Evolutionary conservation across 2,797 vertebrate species (phyloP).

Genomic region (Artibeus jamaicensis): DNA sequence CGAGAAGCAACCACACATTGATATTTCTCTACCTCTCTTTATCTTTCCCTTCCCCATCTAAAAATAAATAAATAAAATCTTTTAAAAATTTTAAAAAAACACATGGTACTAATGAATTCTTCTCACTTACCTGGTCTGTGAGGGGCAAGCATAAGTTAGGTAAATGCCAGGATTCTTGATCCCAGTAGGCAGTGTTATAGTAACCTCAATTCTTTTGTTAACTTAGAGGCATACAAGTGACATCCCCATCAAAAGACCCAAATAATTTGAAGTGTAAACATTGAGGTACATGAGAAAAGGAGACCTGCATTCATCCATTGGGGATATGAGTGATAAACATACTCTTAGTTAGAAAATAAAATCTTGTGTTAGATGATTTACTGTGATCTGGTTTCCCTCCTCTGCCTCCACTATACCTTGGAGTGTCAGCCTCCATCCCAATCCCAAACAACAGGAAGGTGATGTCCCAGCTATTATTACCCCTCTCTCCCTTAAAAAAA

Average conservation of each 20-base stretch:
- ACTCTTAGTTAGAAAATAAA: conserved; percentile 39
- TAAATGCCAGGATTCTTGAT: neutral
- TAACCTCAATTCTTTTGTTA: neutral
- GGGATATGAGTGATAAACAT: neutral
- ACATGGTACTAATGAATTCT: neutral
- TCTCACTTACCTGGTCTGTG: neutral
- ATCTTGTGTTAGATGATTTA: neutral
- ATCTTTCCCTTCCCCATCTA: too few relatives aligned
- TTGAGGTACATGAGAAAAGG: neutral
- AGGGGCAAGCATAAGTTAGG: neutral
- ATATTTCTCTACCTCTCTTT: too few relatives aligned
- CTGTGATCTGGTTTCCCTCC: neutral
- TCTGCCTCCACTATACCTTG: neutral
- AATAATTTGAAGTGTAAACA: neutral
- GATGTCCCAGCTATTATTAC: neutral
- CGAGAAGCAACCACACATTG: too few relatives aligned
- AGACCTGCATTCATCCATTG: neutral
- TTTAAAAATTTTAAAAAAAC: too few relatives aligned
- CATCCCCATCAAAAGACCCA: conserved; percentile 2
- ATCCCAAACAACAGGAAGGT: neutral
- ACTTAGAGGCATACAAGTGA: neutral
- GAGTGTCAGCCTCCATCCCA: neutral
- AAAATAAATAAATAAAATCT: too few relatives aligned
- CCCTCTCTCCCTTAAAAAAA: neutral
- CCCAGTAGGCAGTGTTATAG: neutral